Base-by-base conservation (phyloP, 2,797 vertebrate genomes). In the Spinus olivaceus region DNA sequence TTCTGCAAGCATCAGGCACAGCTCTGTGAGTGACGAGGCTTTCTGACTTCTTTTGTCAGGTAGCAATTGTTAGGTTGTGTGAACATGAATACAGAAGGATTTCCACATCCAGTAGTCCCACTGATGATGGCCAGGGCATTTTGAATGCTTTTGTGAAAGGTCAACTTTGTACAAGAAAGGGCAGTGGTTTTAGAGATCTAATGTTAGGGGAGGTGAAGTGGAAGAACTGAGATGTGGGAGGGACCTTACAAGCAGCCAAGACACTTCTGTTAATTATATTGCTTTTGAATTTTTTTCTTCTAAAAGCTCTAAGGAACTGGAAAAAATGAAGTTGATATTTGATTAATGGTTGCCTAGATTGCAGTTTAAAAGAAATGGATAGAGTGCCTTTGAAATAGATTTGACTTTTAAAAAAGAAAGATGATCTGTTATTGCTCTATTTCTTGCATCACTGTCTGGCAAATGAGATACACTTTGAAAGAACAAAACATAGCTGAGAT, bases 191-290 rank as follows among this genome's bases (percentile, higher is more conserved):
- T 57, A 47, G 66, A 53, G 32, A 57, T 28, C 30, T 57, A 8
- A 33, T n/a, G 27, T 70, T 80, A 53, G 18, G 24, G 39, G 41
- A 85, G 24, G 57, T 91, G 30, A 76, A 70, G 33, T 82, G 41
- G 53, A 96, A 78, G 27, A 90, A 46, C 27, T 66, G 67, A 89
- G 44, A 50, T 3, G 16, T 57, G 25, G 46, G 60, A 71, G 65
- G 83, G 57, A 74, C 77, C 28, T 78, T 78, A 27, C 22, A 44
- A 71, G 69, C 69, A 78, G 64, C 50, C 53, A 89, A 85, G 65
- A 27, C 16, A 35, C n/a, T 92, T 90, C n/a, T 64, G 50, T 93
- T 95, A 90, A 90, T 96, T 86, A 53, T 59, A 79, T 70, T 89
- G 74, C 23, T 57, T 87, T 76, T 70, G 25, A 53, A 44, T 14